Base-by-base conservation (phyloP, 2,888 invertebrate species). In the Eupithecia subumbrata region DNA sequence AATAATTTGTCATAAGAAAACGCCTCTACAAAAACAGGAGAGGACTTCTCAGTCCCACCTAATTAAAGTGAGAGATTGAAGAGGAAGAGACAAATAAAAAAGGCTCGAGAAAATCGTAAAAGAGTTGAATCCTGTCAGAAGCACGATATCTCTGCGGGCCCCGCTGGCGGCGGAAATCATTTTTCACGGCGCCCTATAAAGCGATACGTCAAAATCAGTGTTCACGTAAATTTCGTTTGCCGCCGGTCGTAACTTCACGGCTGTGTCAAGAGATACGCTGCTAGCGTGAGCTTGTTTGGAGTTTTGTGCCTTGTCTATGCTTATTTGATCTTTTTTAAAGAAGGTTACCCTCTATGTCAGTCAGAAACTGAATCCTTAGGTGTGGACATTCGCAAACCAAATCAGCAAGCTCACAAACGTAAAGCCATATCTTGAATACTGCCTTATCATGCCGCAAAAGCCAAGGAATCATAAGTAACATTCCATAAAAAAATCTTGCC, bases 161-260 rank as follows among this genome's bases (percentile, higher is more conserved):
- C 22, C 8, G 64, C 70, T 37, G 45, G 64, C 60, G 37, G 69
- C 76, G 71, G 76, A 81, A 86, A 88, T 87, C 86, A 92, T 92
- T 90, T 91, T 91, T 92, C 91, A 90, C 79, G 80, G 85, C 85
- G 82, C 85, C 85, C 88, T 85, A 87, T 86, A 89, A 89, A 90
- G 85, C 90, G 89, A 91, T 91, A 91, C 90, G 91, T 92, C 92
- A 92, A 91, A 92, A 92, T 92, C 92, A 92, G 91, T 91, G 91
- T 90, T 90, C 88, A 87, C 88, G 89, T 89, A 90, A 91, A 91
- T 91, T 91, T 88, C 76, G 84, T 86, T 85, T 84, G 83, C 85
- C 84, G 81, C 85, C 85, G 81, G 86, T 73, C 82, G 81, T 81
- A 78, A 72, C 78, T 72, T 67, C 34, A 48, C 64, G 37, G 25